Evolutionary conservation across 2,888 invertebrate genomes (phyloP).

Genomic region (Platypus cylindrus): DNA sequence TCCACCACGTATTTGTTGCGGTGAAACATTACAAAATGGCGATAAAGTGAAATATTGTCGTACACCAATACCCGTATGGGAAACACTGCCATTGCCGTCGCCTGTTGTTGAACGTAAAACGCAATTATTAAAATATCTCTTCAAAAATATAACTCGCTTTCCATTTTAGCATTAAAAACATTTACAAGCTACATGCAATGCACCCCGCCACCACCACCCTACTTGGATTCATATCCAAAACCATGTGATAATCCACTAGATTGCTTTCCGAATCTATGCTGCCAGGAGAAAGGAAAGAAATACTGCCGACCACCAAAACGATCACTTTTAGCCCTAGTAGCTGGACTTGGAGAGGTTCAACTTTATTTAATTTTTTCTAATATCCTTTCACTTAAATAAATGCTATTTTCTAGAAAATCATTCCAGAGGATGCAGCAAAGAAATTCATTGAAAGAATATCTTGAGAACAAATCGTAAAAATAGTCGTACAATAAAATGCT

Average conservation of each 20-base stretch:
- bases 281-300: constrained; percentile 60
- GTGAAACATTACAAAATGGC: constrained; percentile 37
- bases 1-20: constrained; percentile 66
- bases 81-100: constrained; percentile 48
- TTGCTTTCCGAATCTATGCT: constrained; percentile 70
- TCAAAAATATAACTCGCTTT: too few species aligned
- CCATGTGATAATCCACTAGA: constrained; percentile 57
- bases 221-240: constrained; percentile 58
- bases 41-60: constrained; percentile 55
- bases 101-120: constrained; percentile 52
- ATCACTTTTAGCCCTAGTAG: constrained; percentile 53
- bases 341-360: constrained; percentile 46
- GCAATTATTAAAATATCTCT: too few species aligned
- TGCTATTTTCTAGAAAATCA: constrained; percentile 19
- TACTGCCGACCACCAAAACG: constrained; percentile 62
- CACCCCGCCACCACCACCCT: constrained; percentile 53
- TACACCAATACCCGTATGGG: constrained; percentile 53
- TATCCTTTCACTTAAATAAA: background rate
- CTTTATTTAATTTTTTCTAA: background rate
- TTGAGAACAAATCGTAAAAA: too few species aligned
- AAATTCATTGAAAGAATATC: constrained; percentile 24
- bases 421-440: constrained; percentile 24
- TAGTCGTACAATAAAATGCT: too few species aligned
- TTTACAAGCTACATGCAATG: constrained; percentile 57
- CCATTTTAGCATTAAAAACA: constrained; percentile 29